Percentiles rank a stretch among this genome's conserved stretches.
Conservation (phyloP, 2,797 vertebrate species). For the Heterohyrax brucei region DNA sequence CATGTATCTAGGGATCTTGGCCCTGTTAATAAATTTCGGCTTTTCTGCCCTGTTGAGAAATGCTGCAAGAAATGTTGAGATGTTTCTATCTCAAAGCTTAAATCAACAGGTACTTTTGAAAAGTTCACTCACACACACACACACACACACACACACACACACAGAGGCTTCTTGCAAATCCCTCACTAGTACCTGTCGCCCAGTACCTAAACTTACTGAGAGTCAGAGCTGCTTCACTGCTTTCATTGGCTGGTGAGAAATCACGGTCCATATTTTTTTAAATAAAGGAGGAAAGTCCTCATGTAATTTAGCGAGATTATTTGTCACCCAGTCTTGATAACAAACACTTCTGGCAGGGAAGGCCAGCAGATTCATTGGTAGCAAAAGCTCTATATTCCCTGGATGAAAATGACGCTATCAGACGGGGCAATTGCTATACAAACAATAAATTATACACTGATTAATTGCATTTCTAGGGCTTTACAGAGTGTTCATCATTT, state of each 20-base stretch:
- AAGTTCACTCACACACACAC: neutral
- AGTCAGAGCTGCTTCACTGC: neutral
- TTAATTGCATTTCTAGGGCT: conserved; percentile 9
- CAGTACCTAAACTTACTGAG: accelerated
- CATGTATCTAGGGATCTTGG: neutral
- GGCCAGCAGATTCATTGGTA: conserved; percentile 65
- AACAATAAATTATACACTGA: conserved; percentile 65
- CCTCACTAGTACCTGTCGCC: accelerated
- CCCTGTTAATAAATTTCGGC: neutral
- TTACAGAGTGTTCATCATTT: conserved; percentile 51
- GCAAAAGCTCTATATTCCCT: conserved; percentile 44
- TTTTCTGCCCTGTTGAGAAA: conserved; percentile 31
- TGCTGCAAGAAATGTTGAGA: neutral
- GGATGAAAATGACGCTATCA: neutral
- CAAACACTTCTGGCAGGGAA: conserved; percentile 47
- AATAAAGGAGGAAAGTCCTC: conserved; percentile 63
- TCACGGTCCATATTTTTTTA: conserved; percentile 40
- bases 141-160: neutral
- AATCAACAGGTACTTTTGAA: conserved; percentile 30
- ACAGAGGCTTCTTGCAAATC: neutral
- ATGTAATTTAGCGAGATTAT: conserved; percentile 58
- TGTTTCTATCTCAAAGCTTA: neutral
- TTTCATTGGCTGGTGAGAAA: neutral
- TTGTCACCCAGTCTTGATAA: conserved; percentile 70
- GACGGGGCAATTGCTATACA: conserved; percentile 58